A percentile compares a stretch with the other conserved stretches of the same genome.
These are phyloP conservation scores for Pachycephala philippinensis DNA, from an alignment of 2,113 vertebrate genomes.

Conservation along the genomic window DNA sequence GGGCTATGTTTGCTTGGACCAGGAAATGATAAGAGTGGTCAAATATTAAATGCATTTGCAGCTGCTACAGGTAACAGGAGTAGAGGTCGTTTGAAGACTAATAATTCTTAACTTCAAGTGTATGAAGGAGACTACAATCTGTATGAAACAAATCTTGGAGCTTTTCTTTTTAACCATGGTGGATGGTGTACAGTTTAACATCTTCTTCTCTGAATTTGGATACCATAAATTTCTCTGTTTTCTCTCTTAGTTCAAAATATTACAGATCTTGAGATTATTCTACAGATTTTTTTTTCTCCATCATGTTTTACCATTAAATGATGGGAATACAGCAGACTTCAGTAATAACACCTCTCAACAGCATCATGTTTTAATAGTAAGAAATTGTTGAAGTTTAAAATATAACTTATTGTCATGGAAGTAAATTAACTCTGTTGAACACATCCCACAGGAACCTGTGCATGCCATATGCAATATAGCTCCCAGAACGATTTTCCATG, in stretches of 20 bases:
- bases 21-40: not conserved
- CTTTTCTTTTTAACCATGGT: not conserved
- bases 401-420: not conserved
- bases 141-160: not conserved
- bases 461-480: not conserved
- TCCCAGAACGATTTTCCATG: not conserved
- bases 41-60: not conserved
- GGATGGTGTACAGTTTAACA: not conserved
- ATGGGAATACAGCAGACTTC: not conserved
- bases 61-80: not conserved
- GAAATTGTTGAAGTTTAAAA: not conserved
- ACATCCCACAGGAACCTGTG: not conserved
- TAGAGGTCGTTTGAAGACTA: not conserved
- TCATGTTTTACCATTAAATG: not conserved
- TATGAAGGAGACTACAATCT: not conserved
- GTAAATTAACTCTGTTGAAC: not conserved
- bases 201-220: not conserved
- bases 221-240: not conserved
- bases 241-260: not conserved
- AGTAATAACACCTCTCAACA: not conserved
- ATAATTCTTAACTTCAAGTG: not conserved
- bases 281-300: not conserved
- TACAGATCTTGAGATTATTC: not conserved
- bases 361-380: not conserved
- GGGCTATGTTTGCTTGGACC: not conserved